These are phyloP conservation scores for Poeciliopsis retropinna DNA, from an alignment of 2,113 vertebrate genomes.

Conservation along the genomic window DNA sequence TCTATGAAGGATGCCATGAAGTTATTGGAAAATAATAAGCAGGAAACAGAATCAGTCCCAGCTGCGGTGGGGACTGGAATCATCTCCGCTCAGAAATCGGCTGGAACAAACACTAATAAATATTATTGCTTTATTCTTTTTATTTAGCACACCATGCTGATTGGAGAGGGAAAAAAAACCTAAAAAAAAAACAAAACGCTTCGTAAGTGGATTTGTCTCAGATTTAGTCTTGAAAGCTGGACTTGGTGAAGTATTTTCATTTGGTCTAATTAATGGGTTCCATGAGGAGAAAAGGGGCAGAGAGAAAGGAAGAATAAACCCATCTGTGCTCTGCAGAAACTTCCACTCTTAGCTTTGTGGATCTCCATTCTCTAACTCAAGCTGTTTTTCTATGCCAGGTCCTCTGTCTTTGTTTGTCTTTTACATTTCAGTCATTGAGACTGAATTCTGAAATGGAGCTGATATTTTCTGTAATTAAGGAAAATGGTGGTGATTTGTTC, in stretches of 20 bases:
- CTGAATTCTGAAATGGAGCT: not conserved
- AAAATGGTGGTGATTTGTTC: not conserved
- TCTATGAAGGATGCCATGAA: constrained; percentile 56
- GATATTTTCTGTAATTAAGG: not conserved
- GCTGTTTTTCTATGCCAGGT: constrained; percentile 10
- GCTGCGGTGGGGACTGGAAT: constrained; percentile 32
- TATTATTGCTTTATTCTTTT: constrained; percentile 36
- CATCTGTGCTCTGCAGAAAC: constrained; percentile 20
- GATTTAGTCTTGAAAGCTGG: constrained; percentile 28
- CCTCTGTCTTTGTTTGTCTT: not conserved
- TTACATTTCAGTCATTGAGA: not conserved
- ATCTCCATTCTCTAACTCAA: not conserved
- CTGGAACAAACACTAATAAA: constrained; percentile 35
- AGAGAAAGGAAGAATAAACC: constrained; percentile 29
- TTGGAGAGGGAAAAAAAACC: constrained; percentile 1
- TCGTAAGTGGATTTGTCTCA: constrained; percentile 1
- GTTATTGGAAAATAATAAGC: constrained; percentile 68
- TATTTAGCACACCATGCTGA: constrained; percentile 14
- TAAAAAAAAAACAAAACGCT: not conserved
- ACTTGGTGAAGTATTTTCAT: constrained; percentile 14
- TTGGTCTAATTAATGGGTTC: constrained; percentile 21
- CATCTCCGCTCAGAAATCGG: constrained; percentile 34
- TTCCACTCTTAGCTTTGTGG: constrained; percentile 1
- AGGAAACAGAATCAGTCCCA: constrained; percentile 49
- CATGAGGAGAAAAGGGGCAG: constrained; percentile 11